phyloP scores from a whole-genome alignment of 1,140 invertebrate genomes.

The Wasmannia auropunctata region DNA sequence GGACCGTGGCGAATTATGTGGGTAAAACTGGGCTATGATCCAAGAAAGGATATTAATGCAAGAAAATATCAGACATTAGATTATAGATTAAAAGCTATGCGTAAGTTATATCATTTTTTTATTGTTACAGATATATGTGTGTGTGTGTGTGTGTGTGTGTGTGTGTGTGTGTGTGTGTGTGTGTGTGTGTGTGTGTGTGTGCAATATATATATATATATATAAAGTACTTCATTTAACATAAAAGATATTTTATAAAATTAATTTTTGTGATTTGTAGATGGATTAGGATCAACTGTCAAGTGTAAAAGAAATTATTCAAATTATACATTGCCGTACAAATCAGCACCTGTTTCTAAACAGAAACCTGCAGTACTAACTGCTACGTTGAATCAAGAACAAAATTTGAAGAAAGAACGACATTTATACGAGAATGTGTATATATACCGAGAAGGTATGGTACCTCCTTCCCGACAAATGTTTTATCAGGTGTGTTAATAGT shows the following conservation, averaged over 20 bases:
- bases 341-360: constrained; percentile 80
- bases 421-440: constrained; percentile 85
- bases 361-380: constrained; percentile 81
- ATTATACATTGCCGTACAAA: constrained; percentile 86
- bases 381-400: constrained; percentile 75
- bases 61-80: constrained; percentile 95
- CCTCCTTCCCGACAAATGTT: constrained; percentile 93
- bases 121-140: constrained; percentile 2
- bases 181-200: no score
- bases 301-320: constrained; percentile 86
- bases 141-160: no score
- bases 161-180: no score
- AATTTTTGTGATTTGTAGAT: constrained; percentile 76
- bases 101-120: constrained; percentile 79
- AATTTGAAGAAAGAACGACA: constrained; percentile 76
- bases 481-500: constrained; percentile 88
- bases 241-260: constrained; percentile 19
- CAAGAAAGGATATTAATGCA: constrained; percentile 90
- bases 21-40: constrained; percentile 95
- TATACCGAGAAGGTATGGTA: constrained; percentile 89
- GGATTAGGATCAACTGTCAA: constrained; percentile 86
- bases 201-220: no score
- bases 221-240: constrained; percentile 6
- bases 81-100: constrained; percentile 91
- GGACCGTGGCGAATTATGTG: constrained; percentile 96